Base-by-base conservation (phyloP, 2,888 invertebrate genomes). In the Cynaeus angustus region DNA sequence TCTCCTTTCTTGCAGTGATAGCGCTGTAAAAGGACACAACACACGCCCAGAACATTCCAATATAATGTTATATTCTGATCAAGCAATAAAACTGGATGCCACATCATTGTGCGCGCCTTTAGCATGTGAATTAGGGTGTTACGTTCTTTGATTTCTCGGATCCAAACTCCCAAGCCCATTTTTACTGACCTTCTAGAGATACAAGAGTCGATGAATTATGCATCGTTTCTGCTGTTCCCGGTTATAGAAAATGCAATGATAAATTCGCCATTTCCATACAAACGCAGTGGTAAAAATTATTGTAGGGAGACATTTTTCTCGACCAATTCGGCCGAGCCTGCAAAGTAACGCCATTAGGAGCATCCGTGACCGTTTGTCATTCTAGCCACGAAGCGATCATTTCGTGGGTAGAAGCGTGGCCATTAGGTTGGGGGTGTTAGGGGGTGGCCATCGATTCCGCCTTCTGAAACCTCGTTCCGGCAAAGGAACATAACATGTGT, bases 1-100 rank as follows among this genome's bases (percentile, higher is more conserved):
- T n/a, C 46, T 26, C 26, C 43, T 46, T 64, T 28, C 67, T 62
- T 68, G 56, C 43, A 48, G 71, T 70, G 61, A 43, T 70, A 66
- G 65, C 53, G 66, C 66, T 70, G 66, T 72, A 66, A 66, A 53
- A 68, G 64, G 70, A 70, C 71, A 71, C 58, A 46, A 64, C 68
- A 71, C 71, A 67, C 71, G 71, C 79, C 78, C 74, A 70, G 72
- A 74, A 79, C 80, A 80, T 80, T 79, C 79, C 77, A 73, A 77
- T 77, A 71, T 71, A 71, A 71, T 82, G 83, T 82, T 82, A 83
- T 83, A 82, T 84, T 83, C 83, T 81, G 84, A 84, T 84, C 84
- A 84, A 83, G 84, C 82, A 83, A 84, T 85, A 84, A 84, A 84
- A 85, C 79, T 79, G 81, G 80, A 83, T 83, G 83, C 80, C 82